A percentile compares a stretch with the other conserved stretches of the same genome.
phyloP scores from a whole-genome alignment of 2,797 vertebrate genomes.

The Lagodon rhomboides region DNA sequence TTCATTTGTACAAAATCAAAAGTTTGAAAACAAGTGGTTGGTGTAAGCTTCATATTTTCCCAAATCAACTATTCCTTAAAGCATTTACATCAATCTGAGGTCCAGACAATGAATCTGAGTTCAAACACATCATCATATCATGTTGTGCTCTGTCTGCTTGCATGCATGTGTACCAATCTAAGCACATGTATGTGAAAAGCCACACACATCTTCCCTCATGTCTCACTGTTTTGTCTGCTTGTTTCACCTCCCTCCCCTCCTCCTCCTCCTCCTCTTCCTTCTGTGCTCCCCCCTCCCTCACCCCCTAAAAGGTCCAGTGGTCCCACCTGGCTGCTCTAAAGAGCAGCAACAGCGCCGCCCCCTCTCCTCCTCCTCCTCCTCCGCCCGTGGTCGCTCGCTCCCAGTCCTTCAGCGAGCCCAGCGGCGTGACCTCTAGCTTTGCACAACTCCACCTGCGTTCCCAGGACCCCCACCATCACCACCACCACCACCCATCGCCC shows the following conservation, averaged over 20 bases:
- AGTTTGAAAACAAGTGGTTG: too few species aligned
- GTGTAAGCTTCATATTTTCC: not conserved
- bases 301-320: slow-evolving; percentile 88
- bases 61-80: not conserved
- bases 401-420: slow-evolving; percentile 95
- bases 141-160: slow-evolving; percentile 47
- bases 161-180: slow-evolving; percentile 51
- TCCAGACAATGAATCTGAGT: not conserved
- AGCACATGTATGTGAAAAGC: slow-evolving; percentile 61
- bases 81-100: not conserved
- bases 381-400: slow-evolving; percentile 89
- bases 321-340: slow-evolving; percentile 93
- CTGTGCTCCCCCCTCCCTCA: slow-evolving; percentile 23
- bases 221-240: slow-evolving; percentile 89
- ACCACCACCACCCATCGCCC: slow-evolving; percentile 86
- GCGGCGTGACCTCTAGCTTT: slow-evolving; percentile 94
- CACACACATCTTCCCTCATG: slow-evolving; percentile 85
- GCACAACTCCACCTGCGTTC: slow-evolving; percentile 97
- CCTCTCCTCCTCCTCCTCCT: slow-evolving; percentile 75
- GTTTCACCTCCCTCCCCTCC: slow-evolving; percentile 73
- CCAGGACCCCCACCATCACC: slow-evolving; percentile 91
- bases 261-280: not conserved
- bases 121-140: slow-evolving; percentile 26
- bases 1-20: not conserved
- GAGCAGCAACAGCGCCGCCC: slow-evolving; percentile 85